A percentile compares a stretch with the other conserved stretches of the same genome.
phyloP scores from a whole-genome alignment of 2,113 vertebrate species.

The Erpornis zantholeuca region DNA sequence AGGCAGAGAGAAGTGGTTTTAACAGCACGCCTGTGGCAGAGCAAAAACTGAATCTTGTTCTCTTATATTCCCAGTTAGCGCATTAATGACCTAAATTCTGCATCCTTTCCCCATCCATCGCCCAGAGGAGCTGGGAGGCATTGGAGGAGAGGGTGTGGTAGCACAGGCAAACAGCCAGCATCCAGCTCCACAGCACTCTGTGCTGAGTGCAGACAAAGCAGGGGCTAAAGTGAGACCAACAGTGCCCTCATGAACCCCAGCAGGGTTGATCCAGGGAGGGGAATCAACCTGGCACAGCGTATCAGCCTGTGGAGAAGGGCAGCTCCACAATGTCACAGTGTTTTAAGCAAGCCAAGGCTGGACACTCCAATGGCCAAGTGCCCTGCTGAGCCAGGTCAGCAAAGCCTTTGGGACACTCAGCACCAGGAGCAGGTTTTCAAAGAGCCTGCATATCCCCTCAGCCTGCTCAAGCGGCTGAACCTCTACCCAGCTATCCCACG shows the following conservation, averaged over 20 bases:
- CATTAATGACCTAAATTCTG: constrained; percentile 46
- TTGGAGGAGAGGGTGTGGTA: not conserved
- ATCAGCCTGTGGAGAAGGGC: not conserved
- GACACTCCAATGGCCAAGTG: not conserved
- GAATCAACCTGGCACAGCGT: not conserved
- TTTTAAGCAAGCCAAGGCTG: not conserved
- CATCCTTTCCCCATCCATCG: not conserved
- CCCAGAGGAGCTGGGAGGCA: not conserved
- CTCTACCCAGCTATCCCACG: not conserved
- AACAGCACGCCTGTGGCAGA: not conserved
- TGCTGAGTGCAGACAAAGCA: not conserved
- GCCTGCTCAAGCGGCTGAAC: not conserved
- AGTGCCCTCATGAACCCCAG: fast-evolving
- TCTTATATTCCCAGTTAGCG: not conserved
- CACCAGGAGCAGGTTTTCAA: not conserved
- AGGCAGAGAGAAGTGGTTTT: not conserved
- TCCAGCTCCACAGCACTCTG: fast-evolving
- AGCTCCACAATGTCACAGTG: not conserved
- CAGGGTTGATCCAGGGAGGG: not conserved
- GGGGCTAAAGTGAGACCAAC: not conserved
- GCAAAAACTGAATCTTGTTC: constrained; percentile 2
- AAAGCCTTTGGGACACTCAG: not conserved
- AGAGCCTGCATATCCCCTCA: not conserved
- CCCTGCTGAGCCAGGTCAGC: not conserved
- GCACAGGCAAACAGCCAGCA: not conserved